These are phyloP conservation scores for Alethe castanea DNA, from an alignment of 2,113 vertebrate genomes.

Conservation along the genomic window DNA sequence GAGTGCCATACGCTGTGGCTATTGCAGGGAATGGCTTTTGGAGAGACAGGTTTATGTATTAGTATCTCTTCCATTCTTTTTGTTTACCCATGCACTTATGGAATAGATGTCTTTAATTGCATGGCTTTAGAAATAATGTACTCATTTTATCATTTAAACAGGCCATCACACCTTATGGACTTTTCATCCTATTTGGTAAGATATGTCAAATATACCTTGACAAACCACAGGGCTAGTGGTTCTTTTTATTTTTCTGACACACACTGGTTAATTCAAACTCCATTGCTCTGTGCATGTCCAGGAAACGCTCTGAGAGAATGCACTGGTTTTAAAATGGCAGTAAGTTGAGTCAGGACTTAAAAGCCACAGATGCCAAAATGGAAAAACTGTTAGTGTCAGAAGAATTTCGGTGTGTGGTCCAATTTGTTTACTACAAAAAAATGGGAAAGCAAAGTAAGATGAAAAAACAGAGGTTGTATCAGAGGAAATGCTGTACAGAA, in stretches of 20 bases:
- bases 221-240: not conserved
- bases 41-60: not conserved
- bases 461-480: not conserved
- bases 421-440: not conserved
- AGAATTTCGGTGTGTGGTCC: not conserved
- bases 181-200: slow-evolving; percentile 91
- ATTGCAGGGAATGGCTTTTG: not conserved
- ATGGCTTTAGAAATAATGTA: slow-evolving; percentile 16
- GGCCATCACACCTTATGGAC: slow-evolving; percentile 82
- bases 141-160: slow-evolving; percentile 69
- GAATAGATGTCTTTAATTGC: not conserved
- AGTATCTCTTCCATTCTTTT: not conserved
- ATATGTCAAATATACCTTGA: not conserved
- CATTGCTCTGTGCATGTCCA: not conserved
- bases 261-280: not conserved
- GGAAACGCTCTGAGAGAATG: not conserved
- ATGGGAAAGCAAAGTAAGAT: not conserved
- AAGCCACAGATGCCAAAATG: not conserved
- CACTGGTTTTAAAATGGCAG: not conserved
- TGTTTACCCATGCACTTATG: not conserved
- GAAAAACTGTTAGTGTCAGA: not conserved
- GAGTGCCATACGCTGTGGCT: not conserved
- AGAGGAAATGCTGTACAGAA: not conserved
- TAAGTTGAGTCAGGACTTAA: not conserved
- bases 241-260: not conserved